Percentiles rank a stretch among this genome's conserved stretches.
Evolutionary conservation across 2,797 vertebrate species (phyloP).

Genomic region (Numenius phaeopus): DNA sequence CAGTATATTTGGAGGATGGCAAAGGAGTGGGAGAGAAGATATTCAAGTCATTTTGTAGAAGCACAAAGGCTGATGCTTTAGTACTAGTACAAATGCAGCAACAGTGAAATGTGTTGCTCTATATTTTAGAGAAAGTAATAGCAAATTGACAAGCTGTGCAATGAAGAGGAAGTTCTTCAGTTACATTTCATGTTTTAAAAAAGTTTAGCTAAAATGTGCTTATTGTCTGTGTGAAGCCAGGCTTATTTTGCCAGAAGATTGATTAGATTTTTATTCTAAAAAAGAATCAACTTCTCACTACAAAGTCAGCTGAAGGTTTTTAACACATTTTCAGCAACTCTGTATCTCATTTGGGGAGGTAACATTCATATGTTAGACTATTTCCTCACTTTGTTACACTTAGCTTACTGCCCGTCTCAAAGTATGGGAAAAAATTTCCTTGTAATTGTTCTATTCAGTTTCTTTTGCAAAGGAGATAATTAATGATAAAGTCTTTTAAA

Average conservation of each 20-base stretch:
- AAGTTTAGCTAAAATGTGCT: neutral
- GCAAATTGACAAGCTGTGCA: neutral
- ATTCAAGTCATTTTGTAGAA: neutral
- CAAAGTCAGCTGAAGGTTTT: neutral
- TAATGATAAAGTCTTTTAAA: neutral
- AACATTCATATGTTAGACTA: neutral
- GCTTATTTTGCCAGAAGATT: neutral
- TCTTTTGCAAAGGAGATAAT: neutral
- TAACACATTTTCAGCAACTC: neutral
- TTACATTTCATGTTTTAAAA: neutral
- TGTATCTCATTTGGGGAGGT: neutral
- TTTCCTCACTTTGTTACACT: neutral
- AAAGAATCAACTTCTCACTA: neutral
- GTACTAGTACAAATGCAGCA: neutral
- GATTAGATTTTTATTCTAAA: neutral
- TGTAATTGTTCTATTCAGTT: neutral
- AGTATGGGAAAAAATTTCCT: fast-evolving
- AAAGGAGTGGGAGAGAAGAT: neutral
- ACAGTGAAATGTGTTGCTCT: neutral
- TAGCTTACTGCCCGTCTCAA: neutral
- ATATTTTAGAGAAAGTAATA: neutral
- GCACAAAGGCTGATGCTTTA: neutral
- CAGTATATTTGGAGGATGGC: neutral
- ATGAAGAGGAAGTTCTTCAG: neutral
- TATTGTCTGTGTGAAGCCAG: neutral